Percentiles rank a stretch among this genome's conserved stretches.
Conservation (phyloP, 1,140 invertebrate genomes). For the Achatina immaculata region DNA sequence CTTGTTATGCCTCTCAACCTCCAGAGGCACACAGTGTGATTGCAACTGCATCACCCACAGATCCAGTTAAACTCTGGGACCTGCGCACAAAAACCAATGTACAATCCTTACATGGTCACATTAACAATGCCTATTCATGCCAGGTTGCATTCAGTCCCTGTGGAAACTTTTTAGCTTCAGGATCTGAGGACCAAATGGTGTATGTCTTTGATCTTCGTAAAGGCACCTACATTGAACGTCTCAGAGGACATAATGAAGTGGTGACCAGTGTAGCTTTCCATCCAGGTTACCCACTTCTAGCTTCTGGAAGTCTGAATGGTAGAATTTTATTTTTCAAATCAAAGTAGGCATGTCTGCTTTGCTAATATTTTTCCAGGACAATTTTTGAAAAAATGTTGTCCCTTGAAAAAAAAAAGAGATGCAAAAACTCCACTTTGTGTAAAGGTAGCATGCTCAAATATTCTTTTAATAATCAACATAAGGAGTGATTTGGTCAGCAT, state of each 20-base stretch:
- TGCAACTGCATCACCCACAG: conserved; percentile 65
- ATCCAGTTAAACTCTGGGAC: conserved; percentile 72
- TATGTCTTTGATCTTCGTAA: conserved; percentile 66
- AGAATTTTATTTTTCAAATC: conserved; percentile 41
- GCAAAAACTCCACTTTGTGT: no score
- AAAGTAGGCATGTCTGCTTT: background rate
- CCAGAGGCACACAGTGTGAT: conserved; percentile 69
- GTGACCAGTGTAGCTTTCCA: conserved; percentile 67
- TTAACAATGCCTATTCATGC: conserved; percentile 65
- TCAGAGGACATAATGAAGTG: conserved; percentile 64
- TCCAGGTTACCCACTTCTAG: conserved; percentile 54
- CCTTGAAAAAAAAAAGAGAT: no score
- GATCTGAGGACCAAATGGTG: conserved; percentile 68
- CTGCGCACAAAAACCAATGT: conserved; percentile 68
- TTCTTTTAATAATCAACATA: no score
- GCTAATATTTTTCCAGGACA: no score
- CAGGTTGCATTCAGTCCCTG: conserved; percentile 67
- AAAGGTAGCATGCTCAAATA: no score
- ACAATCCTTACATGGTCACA: conserved; percentile 62
- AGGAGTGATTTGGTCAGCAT: no score
- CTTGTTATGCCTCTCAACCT: conserved; percentile 64
- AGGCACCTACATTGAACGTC: conserved; percentile 60
- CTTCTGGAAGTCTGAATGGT: conserved; percentile 42
- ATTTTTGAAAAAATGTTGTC: no score
- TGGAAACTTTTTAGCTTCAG: conserved; percentile 66